These are phyloP conservation scores for Belonocnema kinseyi DNA, from an alignment of 1,140 invertebrate species.

Conservation along the genomic window DNA sequence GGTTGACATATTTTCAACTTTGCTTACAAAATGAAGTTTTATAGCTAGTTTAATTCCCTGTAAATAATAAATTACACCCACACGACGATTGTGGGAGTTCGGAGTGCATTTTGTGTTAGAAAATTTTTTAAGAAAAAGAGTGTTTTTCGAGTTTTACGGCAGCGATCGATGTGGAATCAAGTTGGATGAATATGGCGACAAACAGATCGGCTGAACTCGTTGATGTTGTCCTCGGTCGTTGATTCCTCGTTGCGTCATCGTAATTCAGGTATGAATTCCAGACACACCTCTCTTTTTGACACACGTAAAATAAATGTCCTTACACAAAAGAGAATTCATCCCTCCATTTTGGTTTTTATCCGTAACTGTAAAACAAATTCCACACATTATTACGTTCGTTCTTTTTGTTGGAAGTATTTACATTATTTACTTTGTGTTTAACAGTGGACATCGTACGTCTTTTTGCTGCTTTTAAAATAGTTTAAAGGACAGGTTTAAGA, in stretches of 20 bases:
- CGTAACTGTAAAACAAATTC: constrained; percentile 32
- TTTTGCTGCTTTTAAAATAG: too few species aligned
- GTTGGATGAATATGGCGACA: constrained; percentile 59
- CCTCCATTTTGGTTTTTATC: background rate
- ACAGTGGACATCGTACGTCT: background rate
- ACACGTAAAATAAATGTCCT: constrained; percentile 36
- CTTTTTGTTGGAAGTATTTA: background rate
- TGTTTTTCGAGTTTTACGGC: background rate
- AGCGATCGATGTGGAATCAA: constrained; percentile 61
- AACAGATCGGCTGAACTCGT: constrained; percentile 57
- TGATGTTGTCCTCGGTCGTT: constrained; percentile 58
- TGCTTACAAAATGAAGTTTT: background rate
- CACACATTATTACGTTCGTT: background rate
- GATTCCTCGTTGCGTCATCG: constrained; percentile 52
- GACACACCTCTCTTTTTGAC: background rate
- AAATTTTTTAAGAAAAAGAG: background rate
- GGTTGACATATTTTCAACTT: constrained; percentile 4
- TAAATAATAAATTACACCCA: background rate
- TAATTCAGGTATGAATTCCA: constrained; percentile 51
- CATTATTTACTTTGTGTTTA: constrained; percentile 8
- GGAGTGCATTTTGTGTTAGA: background rate
- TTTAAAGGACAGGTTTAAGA: too few species aligned
- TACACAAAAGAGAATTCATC: constrained; percentile 24
- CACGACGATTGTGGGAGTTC: background rate
- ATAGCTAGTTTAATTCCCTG: background rate